Conservation (phyloP, 2,888 invertebrate genomes). For the Ophion obscuratus region DNA sequence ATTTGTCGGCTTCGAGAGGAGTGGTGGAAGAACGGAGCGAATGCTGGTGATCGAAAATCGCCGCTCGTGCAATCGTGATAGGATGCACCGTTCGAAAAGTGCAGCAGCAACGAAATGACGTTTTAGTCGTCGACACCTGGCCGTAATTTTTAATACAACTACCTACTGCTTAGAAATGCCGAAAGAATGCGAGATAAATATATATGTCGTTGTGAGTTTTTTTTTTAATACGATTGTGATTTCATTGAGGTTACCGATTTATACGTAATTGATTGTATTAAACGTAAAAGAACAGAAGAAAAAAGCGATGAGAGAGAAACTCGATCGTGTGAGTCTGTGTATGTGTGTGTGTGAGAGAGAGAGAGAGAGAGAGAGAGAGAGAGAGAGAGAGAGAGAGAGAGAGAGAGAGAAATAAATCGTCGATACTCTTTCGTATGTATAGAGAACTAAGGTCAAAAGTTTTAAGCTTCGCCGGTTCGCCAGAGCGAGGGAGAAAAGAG, state of each 20-base stretch:
- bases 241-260: slow-evolving; percentile 83
- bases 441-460: slow-evolving; percentile 69
- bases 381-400: no score
- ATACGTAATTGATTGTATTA: slow-evolving; percentile 75
- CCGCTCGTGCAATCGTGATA: neutral
- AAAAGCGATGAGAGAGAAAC: slow-evolving; percentile 37
- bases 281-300: slow-evolving; percentile 28
- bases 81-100: neutral
- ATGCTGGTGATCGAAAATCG: neutral
- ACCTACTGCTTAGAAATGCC: slow-evolving; percentile 40
- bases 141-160: slow-evolving; percentile 55
- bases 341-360: no score
- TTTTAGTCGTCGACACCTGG: slow-evolving; percentile 59
- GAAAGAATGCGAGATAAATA: slow-evolving; percentile 48
- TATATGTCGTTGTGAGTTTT: slow-evolving; percentile 42
- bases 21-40: neutral
- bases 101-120: slow-evolving; percentile 36
- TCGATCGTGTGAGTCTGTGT: slow-evolving; percentile 13
- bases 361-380: no score
- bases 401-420: no score
- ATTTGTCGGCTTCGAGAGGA: no score
- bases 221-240: slow-evolving; percentile 80
- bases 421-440: slow-evolving; percentile 37
- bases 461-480: slow-evolving; percentile 68
- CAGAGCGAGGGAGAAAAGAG: slow-evolving; percentile 2